Evolutionary conservation across 2,113 vertebrate genomes (phyloP).

Genomic region (Variabilichromis moorii): DNA sequence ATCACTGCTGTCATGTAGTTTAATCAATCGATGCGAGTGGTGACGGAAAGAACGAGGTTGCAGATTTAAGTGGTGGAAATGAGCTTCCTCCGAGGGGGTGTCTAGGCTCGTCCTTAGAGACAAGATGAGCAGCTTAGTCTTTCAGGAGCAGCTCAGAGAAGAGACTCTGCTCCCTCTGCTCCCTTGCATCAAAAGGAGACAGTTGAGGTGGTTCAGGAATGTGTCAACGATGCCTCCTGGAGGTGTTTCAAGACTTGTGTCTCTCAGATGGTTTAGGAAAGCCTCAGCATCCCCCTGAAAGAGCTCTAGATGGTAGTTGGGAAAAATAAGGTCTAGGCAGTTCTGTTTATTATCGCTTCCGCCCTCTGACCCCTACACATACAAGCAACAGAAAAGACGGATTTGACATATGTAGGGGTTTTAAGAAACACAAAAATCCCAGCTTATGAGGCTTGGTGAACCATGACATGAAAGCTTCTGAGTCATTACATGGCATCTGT

Average conservation of each 20-base stretch:
- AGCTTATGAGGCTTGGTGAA: background rate
- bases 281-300: background rate
- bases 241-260: background rate
- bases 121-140: background rate
- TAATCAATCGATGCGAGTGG: background rate
- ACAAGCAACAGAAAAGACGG: background rate
- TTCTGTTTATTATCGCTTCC: rapidly evolving
- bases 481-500: conserved; percentile 3
- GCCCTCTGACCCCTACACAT: background rate
- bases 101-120: background rate
- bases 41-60: background rate
- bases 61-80: background rate
- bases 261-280: background rate
- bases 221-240: background rate
- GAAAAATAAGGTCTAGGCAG: background rate
- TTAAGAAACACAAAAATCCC: background rate
- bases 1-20: background rate
- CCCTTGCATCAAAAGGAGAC: background rate
- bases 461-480: background rate
- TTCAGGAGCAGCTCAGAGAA: background rate
- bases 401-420: background rate
- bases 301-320: background rate
- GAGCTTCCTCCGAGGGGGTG: background rate
- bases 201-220: background rate
- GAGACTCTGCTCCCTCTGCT: background rate